Conservation (phyloP, 2,113 vertebrate species). For the Vulpes lagopus region DNA sequence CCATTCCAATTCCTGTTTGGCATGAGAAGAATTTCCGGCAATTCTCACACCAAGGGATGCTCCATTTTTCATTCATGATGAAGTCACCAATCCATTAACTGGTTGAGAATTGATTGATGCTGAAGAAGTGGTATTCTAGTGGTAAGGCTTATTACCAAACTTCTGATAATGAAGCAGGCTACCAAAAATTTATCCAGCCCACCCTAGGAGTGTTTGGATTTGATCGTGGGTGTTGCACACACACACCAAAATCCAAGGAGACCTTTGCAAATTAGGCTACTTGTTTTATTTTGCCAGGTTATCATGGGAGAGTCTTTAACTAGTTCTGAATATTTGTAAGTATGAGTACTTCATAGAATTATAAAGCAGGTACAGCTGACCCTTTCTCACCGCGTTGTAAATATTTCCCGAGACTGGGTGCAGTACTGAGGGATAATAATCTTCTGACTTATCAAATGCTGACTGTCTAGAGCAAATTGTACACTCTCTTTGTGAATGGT, state of each 20-base stretch:
- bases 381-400: constrained; percentile 89
- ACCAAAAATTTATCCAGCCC: constrained; percentile 88
- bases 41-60: constrained; percentile 66
- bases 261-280: constrained; percentile 86
- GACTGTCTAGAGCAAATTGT: constrained; percentile 91
- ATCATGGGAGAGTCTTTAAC: constrained; percentile 86
- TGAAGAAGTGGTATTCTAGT: constrained; percentile 85
- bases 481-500: constrained; percentile 90
- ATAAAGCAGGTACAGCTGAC: constrained; percentile 85
- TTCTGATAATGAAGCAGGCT: constrained; percentile 88
- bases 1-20: constrained; percentile 49
- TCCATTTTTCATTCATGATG: constrained; percentile 78
- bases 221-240: constrained; percentile 84
- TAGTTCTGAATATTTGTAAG: constrained; percentile 89
- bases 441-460: constrained; percentile 89
- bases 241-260: constrained; percentile 87
- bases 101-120: constrained; percentile 79
- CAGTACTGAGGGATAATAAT: constrained; percentile 87
- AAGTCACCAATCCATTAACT: constrained; percentile 70
- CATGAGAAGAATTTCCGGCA: constrained; percentile 50
- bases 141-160: constrained; percentile 92
- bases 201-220: constrained; percentile 84
- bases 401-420: constrained; percentile 88
- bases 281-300: constrained; percentile 87
- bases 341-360: constrained; percentile 88